Conservation (phyloP, 2,888 invertebrate genomes). For the Azorinus chamasolen region DNA sequence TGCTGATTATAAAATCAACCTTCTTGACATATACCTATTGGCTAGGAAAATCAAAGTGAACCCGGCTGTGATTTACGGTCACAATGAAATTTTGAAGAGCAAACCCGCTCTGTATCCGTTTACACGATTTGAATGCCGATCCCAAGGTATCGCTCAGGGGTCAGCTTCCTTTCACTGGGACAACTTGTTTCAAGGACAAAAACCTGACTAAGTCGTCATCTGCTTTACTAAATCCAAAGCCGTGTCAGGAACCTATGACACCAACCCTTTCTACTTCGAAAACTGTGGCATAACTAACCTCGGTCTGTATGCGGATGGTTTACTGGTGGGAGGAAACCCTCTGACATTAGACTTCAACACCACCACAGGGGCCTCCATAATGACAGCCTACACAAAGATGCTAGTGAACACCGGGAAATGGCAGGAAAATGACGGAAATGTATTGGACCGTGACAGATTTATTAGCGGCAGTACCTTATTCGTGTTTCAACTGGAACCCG, state of each 20-base stretch:
- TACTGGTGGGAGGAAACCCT: constrained; percentile 25
- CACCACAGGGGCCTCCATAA: background rate
- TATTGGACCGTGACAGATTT: no score
- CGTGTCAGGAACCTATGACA: constrained; percentile 22
- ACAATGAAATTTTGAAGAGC: constrained; percentile 5
- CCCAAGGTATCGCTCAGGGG: constrained; percentile 19
- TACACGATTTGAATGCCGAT: constrained; percentile 10
- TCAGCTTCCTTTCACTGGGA: constrained; percentile 32
- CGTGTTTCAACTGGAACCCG: no score
- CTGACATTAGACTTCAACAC: constrained; percentile 25
- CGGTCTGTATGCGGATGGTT: constrained; percentile 22
- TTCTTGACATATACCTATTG: background rate
- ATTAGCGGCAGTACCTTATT: no score
- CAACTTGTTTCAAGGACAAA: constrained; percentile 33
- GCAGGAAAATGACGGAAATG: no score
- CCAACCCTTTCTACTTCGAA: constrained; percentile 16
- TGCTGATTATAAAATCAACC: constrained; percentile 11
- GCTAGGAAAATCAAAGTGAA: no score
- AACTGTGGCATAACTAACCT: background rate
- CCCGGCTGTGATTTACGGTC: no score
- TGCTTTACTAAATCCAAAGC: constrained; percentile 34
- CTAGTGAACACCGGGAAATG: no score
- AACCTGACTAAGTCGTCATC: constrained; percentile 20
- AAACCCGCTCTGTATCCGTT: constrained; percentile 20
- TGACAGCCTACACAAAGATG: constrained; percentile 17